A percentile compares a stretch with the other conserved stretches of the same genome.
Evolutionary conservation across 2,888 invertebrate genomes (phyloP).

Genomic region (Tuberolachnus salignus): DNA sequence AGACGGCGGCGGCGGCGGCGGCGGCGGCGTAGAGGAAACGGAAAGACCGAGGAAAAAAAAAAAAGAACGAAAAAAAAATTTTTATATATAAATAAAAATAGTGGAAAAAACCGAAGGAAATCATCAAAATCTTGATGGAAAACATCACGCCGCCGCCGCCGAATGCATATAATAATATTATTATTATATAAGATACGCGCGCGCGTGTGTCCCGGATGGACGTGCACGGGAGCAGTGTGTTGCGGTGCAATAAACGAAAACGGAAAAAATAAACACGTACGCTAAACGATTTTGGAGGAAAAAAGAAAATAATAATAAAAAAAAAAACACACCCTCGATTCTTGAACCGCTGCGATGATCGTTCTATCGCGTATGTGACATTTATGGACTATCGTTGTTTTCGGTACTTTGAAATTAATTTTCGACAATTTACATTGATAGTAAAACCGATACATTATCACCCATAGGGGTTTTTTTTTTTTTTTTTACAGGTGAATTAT

Average conservation of each 20-base stretch:
- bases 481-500: too few species aligned
- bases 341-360: too few species aligned
- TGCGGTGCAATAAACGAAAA: neutral
- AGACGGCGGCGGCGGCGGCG: too few species aligned
- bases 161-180: neutral
- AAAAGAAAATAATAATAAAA: too few species aligned
- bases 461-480: too few species aligned
- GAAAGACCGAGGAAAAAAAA: neutral
- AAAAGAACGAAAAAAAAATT: neutral
- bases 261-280: neutral
- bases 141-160: neutral
- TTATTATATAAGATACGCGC: neutral
- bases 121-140: conserved; percentile 38
- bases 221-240: too few species aligned
- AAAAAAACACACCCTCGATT: conserved; percentile 3
- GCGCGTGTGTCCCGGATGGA: neutral
- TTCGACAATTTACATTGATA: too few species aligned
- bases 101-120: conserved; percentile 28
- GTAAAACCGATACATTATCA: too few species aligned
- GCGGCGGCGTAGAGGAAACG: too few species aligned
- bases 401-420: too few species aligned
- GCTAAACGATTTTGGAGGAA: conserved; percentile 1
- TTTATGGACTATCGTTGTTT: too few species aligned
- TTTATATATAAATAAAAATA: neutral
- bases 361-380: too few species aligned